These are phyloP conservation scores for Megalopta genalis DNA, from an alignment of 1,140 invertebrate species.

Conservation along the genomic window DNA sequence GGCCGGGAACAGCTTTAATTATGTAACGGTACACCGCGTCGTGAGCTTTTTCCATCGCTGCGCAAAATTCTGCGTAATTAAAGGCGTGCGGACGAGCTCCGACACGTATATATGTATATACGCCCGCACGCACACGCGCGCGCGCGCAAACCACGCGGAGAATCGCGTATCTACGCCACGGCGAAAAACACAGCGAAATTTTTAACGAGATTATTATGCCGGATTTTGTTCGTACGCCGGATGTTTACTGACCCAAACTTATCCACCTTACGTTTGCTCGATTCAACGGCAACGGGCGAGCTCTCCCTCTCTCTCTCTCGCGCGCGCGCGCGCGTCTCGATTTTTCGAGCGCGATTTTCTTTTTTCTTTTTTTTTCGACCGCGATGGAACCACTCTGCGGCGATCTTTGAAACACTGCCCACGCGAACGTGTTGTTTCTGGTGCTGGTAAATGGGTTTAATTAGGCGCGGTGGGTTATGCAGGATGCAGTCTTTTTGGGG, in stretches of 20 bases:
- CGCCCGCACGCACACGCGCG: background rate
- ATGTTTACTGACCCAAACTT: background rate
- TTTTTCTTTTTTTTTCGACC: no score
- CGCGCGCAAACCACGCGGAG: no score
- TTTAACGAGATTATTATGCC: constrained; percentile 38
- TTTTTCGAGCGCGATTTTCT: no score
- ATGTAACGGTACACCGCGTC: constrained; percentile 14
- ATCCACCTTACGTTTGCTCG: background rate
- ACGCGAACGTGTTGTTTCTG: no score
- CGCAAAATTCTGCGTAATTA: constrained; percentile 16
- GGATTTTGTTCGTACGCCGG: background rate
- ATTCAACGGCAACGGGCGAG: background rate
- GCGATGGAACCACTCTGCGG: no score
- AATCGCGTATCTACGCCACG: no score
- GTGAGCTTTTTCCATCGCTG: background rate
- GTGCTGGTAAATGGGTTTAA: no score
- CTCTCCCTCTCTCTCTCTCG: background rate
- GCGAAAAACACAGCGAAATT: background rate
- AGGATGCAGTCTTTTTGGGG: no score
- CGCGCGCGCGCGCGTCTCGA: no score
- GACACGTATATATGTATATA: background rate
- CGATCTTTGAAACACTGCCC: no score
- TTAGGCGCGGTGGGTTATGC: no score
- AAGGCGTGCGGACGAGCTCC: constrained; percentile 9
- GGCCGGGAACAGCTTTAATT: constrained; percentile 14